Evolutionary conservation across 2,888 invertebrate genomes (phyloP), one percentile per base, ranked within the genome.

Genomic region (Altica lythri): DNA sequence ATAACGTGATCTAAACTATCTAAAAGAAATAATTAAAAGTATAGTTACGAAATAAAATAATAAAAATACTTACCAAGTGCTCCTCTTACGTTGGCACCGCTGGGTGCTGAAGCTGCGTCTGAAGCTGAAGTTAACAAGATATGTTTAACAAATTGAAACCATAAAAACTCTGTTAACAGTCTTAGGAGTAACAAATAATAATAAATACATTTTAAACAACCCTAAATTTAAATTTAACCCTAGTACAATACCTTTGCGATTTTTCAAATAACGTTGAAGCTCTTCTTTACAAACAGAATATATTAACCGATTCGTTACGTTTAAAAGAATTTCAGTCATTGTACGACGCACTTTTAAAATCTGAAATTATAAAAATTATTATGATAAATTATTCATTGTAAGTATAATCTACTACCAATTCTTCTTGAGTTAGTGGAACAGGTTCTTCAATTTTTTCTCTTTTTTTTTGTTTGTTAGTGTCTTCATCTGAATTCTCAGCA

Each of bases 261-360:
- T 76, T 62, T 72, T 74, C 79, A 84, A 83, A 72, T 86, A 85
- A 80, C 86, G 88, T 81, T 85, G 87, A 78, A 88, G 82, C 75
- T 92, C 90, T 80, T 95, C 94, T 77, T 86, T 85, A 77, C 92
- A 91, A 72, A 95, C 86, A 71, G 81, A 81, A 71, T 84, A 81
- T 73, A 97, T 91, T 82, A 95, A 92, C 76, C 88, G 86, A 76
- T 90, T 91, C 16, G 97, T 97, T 69, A 95, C 95, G 76, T 94
- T 93, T 68, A 97, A 82, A 57, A 98, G 84, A 70, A 97, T 89
- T 80, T 95, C 95, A 19, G 97, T 97, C 78, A 97, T 82, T 65
- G 90, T 88, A 59, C 88, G 84, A 57, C 95, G 86, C 45, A 96
- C 92, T 72, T 86, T 86, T 74, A 90, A 77, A 92, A 95, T 94